phyloP scores from a whole-genome alignment of 1,140 invertebrate genomes.

The Lutraria rhynchaena region DNA sequence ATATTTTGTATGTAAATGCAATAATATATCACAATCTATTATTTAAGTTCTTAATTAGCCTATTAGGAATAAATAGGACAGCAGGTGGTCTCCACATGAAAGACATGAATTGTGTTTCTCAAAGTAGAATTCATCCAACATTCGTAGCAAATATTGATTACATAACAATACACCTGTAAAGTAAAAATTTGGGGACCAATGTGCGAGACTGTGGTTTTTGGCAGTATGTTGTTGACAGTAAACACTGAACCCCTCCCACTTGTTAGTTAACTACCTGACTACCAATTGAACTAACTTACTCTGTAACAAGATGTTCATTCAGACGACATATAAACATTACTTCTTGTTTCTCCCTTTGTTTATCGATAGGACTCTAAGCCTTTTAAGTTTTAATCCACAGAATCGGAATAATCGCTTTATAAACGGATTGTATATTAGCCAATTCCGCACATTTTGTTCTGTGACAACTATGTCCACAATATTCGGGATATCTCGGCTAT shows the following conservation, averaged over 20 bases:
- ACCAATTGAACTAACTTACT: constrained; percentile 60
- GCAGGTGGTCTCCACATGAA: too few species aligned
- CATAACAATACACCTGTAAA: too few species aligned
- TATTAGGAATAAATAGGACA: too few species aligned
- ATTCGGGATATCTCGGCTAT: constrained; percentile 55
- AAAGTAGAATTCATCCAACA: too few species aligned
- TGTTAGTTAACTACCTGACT: constrained; percentile 27
- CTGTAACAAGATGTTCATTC: constrained; percentile 70
- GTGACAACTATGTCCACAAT: constrained; percentile 59
- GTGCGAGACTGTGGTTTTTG: too few species aligned
- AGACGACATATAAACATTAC: constrained; percentile 53
- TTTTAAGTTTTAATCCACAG: constrained; percentile 19
- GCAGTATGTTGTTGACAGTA: too few species aligned
- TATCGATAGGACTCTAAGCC: constrained; percentile 18
- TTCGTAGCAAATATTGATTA: too few species aligned
- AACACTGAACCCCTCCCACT: constrained; percentile 11
- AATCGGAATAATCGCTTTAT: constrained; percentile 21
- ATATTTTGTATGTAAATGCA: too few species aligned
- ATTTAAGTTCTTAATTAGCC: too few species aligned
- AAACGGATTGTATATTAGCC: constrained; percentile 39
- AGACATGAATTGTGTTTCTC: too few species aligned
- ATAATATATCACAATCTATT: too few species aligned
- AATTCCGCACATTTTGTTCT: constrained; percentile 45
- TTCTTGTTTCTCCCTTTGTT: constrained; percentile 38
- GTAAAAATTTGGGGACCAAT: too few species aligned